Evolutionary conservation across 2,888 invertebrate genomes (phyloP), one percentile per base, ranked within the genome.

Genomic region (Germaria angustata): DNA sequence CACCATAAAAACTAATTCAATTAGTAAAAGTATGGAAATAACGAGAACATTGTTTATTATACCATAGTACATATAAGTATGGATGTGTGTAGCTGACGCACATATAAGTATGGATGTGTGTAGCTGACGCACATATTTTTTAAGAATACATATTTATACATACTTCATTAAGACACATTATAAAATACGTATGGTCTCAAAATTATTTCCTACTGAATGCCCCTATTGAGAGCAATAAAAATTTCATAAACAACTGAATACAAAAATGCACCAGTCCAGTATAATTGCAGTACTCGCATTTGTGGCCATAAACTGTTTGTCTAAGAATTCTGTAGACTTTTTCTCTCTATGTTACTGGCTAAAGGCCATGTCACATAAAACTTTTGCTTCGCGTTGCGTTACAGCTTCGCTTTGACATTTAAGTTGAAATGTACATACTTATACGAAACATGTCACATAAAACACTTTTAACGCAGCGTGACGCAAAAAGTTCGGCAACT

Each of bases 1-100:
- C 34, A 46, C 28, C 75, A 80, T 75, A 80, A 80, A 80, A 80
- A 80, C 68, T 75, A 80, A 80, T 80, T 80, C 69, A 80, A 80
- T 80, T 80, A 80, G 63, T 63, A 57, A 44, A 20, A 71, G 63
- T 78, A 78, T 20, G 46, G 20, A 46, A 75, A 71, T 53, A 57
- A 59, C 15, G n/a, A n/a, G n/a, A n/a, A n/a, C n/a, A n/a, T n/a
- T n/a, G n/a, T n/a, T n/a, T n/a, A n/a, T n/a, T n/a, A n/a, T n/a
- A n/a, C 28, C 28, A 6, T 6, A 28, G 28, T 3, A 6, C 6
- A 28, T 28, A 28, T 28, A 28, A 3, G 6, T 28, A 28, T 28
- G 28, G 4, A 28, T 28, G 28, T 3, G 28, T 28, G 28, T n/a
- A n/a, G n/a, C n/a, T n/a, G n/a, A n/a, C n/a, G n/a, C n/a, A n/a